Conservation (phyloP, 2,797 vertebrate species). For the Psittacula derbiana region DNA sequence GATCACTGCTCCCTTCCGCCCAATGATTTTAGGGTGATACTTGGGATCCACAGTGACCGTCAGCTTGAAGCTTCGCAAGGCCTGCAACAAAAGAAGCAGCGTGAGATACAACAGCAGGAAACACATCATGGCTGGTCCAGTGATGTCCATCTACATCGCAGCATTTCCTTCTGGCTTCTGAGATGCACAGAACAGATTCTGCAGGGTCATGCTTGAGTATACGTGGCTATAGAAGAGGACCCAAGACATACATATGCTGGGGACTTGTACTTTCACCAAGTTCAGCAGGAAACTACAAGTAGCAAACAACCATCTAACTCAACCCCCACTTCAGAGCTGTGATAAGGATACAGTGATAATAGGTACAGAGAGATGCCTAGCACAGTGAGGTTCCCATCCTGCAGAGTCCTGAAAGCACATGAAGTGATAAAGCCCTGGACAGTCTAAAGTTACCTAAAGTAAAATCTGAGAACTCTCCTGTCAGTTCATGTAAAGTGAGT, state of each 20-base stretch:
- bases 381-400: not conserved
- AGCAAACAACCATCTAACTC: not conserved
- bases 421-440: not conserved
- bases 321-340: not conserved
- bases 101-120: not conserved
- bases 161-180: not conserved
- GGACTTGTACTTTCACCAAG: not conserved
- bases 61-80: slow-evolving; percentile 94
- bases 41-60: slow-evolving; percentile 96
- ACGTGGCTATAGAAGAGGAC: not conserved
- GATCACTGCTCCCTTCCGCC: slow-evolving; percentile 96
- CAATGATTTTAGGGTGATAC: slow-evolving; percentile 98
- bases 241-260: not conserved
- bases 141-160: not conserved
- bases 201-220: not conserved
- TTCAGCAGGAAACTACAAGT: not conserved
- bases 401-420: accelerated
- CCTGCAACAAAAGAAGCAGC: slow-evolving; percentile 72
- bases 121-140: not conserved
- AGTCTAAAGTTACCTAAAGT: not conserved
- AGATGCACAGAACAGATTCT: not conserved
- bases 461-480: not conserved
- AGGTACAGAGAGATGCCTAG: not conserved
- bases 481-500: not conserved
- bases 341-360: not conserved